Base-by-base conservation (phyloP, 2,888 invertebrate genomes). In the Lymantria dispar region DNA sequence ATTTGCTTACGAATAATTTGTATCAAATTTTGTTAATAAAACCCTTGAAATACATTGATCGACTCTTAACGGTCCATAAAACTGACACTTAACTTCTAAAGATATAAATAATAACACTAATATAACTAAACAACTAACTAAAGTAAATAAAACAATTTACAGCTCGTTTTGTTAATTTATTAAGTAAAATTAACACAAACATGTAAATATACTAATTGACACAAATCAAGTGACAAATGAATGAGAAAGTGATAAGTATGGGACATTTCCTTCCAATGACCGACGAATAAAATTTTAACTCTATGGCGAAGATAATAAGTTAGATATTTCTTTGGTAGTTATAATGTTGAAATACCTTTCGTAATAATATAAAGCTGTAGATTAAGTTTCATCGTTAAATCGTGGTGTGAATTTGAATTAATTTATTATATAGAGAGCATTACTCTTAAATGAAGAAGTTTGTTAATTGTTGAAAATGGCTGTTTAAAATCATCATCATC, bases 151-250 rank as follows among this genome's bases (percentile, higher is more conserved):
- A 52, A 43, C 48, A 55, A 65, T 69, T 70, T 63, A 69, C 63
- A 50, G 47, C 41, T 60, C 49, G 53, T 63, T 47, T 55, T 38
- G 58, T 62, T n/a, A 56, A 51, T 58, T 58, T 56, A 62, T 60
- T 56, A 55, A 54, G 54, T 43, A 39, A 57, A 61, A 49, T 63
- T 56, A 69, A 59, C 59, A 54, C 58, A 36, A 57, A 56, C 45
- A 57, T 39, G 56, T 56, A 63, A 66, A 63, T 56, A 50, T 48
- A 61, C 64, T 75, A 75, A 75, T 75, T 74, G 70, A 69, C 64
- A 66, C 57, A 67, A 72, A 72, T 68, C 65, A 64, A 50, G 71
- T 68, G 73, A 75, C 74, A 75, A 70, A 69, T 48, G 22, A 60
- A 58, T 53, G 47, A 53, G 51, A 61, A 61, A 60, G 64, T 61